Conservation (phyloP, 2,797 vertebrate genomes). For the Diplodus sargus region DNA sequence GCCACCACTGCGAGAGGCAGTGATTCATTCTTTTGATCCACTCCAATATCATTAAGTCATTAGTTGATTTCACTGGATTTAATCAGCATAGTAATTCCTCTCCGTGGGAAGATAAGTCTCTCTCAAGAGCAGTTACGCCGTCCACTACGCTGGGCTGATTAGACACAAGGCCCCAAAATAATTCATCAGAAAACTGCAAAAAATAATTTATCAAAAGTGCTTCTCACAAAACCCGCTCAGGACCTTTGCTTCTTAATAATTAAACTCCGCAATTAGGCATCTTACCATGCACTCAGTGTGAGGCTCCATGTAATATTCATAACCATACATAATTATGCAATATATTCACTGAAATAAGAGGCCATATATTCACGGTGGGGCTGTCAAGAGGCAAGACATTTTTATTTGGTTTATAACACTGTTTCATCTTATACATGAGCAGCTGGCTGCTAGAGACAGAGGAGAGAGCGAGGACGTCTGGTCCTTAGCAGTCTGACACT, state of each 20-base stretch:
- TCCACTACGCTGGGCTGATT: constrained; percentile 88
- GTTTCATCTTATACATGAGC: constrained; percentile 83
- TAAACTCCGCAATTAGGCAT: constrained; percentile 89
- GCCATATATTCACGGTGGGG: constrained; percentile 80
- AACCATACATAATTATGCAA: constrained; percentile 87
- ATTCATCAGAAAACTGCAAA: constrained; percentile 91
- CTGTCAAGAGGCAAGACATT: constrained; percentile 84
- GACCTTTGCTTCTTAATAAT: constrained; percentile 92
- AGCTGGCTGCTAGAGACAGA: constrained; percentile 69
- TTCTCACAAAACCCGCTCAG: constrained; percentile 81
- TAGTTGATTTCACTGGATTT: constrained; percentile 89
- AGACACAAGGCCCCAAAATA: constrained; percentile 89
- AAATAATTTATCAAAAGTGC: constrained; percentile 91
- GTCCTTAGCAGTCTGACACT: constrained; percentile 59
- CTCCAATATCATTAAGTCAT: constrained; percentile 85
- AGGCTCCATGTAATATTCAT: constrained; percentile 87
- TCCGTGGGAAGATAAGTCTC: constrained; percentile 87
- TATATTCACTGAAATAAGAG: constrained; percentile 84
- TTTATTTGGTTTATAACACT: constrained; percentile 86
- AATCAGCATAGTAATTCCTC: constrained; percentile 90
- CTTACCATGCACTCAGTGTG: constrained; percentile 85
- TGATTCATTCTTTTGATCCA: constrained; percentile 78
- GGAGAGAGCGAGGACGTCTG: constrained; percentile 67
- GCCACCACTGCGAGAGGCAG: constrained; percentile 54
- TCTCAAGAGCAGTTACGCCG: constrained; percentile 89